Base-by-base conservation (phyloP, 2,888 invertebrate species). In the Anaspis maculata region DNA sequence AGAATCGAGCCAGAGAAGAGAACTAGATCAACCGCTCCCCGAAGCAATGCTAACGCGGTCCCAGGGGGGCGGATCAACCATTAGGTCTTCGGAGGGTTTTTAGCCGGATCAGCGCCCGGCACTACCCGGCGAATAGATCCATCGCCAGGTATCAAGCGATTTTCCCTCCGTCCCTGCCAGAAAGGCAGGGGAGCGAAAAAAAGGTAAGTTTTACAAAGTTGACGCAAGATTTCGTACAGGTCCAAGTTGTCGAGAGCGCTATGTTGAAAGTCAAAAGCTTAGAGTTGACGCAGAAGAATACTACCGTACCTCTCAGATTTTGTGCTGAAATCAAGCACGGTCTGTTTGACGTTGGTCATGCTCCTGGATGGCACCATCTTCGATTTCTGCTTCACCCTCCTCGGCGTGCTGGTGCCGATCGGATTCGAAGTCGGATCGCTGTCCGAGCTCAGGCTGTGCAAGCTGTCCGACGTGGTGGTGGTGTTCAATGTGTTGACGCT, bases 361-460 rank as follows among this genome's bases (percentile, higher is more conserved):
- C 76, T 76, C 46, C 72, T 72, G 0, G 77, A 76, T 2, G 75
- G 66, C 29, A 70, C 70, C 34, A 77, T 73, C 67, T 76, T 74
- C 51, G 69, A 59, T 65, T 73, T 75, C 15, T 51, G 44, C 39
- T n/a, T n/a, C n/a, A n/a, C n/a, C n/a, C n/a, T n/a, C n/a, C 45
- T 51, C 27, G 75, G 73, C 48, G 74, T 70, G 39, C 72, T 66
- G 3, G 67, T 57, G 16, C 69, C 67, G 40, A 73, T 54, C 0
- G 75, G 74, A 13, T 44, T 46, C 56, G 68, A 72, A 46, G n/a
- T 71, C 72, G 13, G 48, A 49, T 78, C 78, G 3, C 77, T 76
- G 49, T 79, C 78, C 25, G 76, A 76, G 45, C 77, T 77, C 15
- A 80, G 57, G 56, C 79, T 79, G 44, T 79, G 78, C 52, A 74